Percentiles rank a stretch among this genome's conserved stretches.
Conservation (phyloP, 2,888 invertebrate genomes). For the Euproctis similis region DNA sequence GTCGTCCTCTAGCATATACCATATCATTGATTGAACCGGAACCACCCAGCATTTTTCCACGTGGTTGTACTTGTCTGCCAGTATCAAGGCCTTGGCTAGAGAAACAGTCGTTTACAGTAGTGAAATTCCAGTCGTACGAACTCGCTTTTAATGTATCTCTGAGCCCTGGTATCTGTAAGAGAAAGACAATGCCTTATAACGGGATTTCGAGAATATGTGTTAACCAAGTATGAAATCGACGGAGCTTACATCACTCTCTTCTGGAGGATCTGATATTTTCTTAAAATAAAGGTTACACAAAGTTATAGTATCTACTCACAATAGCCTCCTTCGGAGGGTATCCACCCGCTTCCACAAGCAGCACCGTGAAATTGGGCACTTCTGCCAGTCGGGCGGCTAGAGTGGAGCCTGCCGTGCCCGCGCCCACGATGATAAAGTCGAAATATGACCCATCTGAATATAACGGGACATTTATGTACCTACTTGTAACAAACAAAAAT, state of each 20-base stretch:
- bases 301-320: conserved; percentile 43
- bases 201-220: too few relatives aligned
- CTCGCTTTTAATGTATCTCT: conserved; percentile 32
- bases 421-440: conserved; percentile 59
- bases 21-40: conserved; percentile 57
- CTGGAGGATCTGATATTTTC: too few relatives aligned
- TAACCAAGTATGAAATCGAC: too few relatives aligned
- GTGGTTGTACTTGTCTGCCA: conserved; percentile 46
- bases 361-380: conserved; percentile 26
- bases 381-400: conserved; percentile 50
- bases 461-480: too few relatives aligned
- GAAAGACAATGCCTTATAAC: too few relatives aligned
- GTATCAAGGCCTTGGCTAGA: conserved; percentile 42
- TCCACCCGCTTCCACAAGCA: conserved; percentile 57
- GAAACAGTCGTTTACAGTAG: conserved; percentile 35
- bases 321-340: conserved; percentile 52
- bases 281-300: too few relatives aligned
- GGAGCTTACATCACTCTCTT: too few relatives aligned
- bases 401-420: conserved; percentile 50
- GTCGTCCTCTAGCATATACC: conserved; percentile 57
- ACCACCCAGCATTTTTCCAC: conserved; percentile 57
- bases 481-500: too few relatives aligned
- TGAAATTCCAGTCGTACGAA: conserved; percentile 57
- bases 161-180: conserved; percentile 46
- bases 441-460: conserved; percentile 46